Evolutionary conservation across 2,888 invertebrate species (phyloP).

Genomic region (Cheilosia vulpina): DNA sequence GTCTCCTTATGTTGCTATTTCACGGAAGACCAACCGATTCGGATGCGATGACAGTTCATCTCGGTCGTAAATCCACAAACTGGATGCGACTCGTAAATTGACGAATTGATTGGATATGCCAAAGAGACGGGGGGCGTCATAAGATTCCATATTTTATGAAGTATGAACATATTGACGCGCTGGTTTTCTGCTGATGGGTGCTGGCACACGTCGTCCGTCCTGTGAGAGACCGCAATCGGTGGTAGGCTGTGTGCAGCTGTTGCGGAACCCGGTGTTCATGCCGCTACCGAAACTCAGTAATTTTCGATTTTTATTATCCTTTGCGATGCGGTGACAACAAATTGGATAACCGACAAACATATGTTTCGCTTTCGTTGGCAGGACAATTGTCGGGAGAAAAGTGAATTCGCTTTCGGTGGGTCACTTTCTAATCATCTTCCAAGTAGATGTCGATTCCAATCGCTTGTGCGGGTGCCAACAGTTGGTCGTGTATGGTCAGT

Average conservation of each 20-base stretch:
- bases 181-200: slow-evolving; percentile 33
- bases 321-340: slow-evolving; percentile 67
- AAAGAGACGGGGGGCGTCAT: slow-evolving; percentile 45
- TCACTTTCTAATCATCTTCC: slow-evolving; percentile 70
- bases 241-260: slow-evolving; percentile 65
- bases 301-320: slow-evolving; percentile 71
- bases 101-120: slow-evolving; percentile 60
- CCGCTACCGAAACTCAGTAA: slow-evolving; percentile 53
- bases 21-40: slow-evolving; percentile 54
- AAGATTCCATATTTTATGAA: slow-evolving; percentile 72
- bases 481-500: slow-evolving; percentile 49
- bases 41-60: slow-evolving; percentile 69
- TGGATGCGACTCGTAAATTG: slow-evolving; percentile 69
- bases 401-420: slow-evolving; percentile 40
- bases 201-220: slow-evolving; percentile 45
- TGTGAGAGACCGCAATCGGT: slow-evolving; percentile 50
- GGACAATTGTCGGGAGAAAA: slow-evolving; percentile 37
- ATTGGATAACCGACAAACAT: slow-evolving; percentile 65
- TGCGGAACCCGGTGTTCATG: slow-evolving; percentile 39
- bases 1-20: slow-evolving; percentile 67
- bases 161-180: slow-evolving; percentile 65
- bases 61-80: slow-evolving; percentile 64
- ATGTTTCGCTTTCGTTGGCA: slow-evolving; percentile 53
- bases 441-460: slow-evolving; percentile 42
- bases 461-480: slow-evolving; percentile 46